Percentiles rank a stretch among this genome's conserved stretches.
These are phyloP conservation scores for Drosophila phalerata DNA, from an alignment of 2,888 invertebrate genomes.

Conservation along the genomic window DNA sequence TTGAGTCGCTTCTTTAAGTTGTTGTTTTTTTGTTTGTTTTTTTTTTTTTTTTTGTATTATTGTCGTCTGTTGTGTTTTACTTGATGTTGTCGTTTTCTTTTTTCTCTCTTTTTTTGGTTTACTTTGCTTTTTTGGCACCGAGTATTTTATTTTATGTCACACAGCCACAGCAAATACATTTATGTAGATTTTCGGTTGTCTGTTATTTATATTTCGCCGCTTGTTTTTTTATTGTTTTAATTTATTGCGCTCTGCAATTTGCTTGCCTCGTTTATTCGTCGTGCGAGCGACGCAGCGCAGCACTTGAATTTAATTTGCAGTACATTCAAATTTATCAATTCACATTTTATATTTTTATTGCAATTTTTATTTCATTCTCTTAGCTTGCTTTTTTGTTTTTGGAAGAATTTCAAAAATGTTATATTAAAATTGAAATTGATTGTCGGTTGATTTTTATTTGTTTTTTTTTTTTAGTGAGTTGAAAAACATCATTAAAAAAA, in stretches of 20 bases:
- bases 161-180: constrained; percentile 73
- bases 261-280: constrained; percentile 65
- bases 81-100: constrained; percentile 18
- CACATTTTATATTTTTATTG: constrained; percentile 59
- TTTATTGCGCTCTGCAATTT: constrained; percentile 80
- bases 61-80: constrained; percentile 4
- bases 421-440: constrained; percentile 37
- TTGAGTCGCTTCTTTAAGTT: constrained; percentile 40
- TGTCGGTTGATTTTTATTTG: constrained; percentile 11
- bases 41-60: constrained; percentile 4
- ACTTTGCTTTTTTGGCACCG: constrained; percentile 72
- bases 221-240: constrained; percentile 69
- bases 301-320: constrained; percentile 80
- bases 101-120: constrained; percentile 44
- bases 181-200: constrained; percentile 70
- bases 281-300: constrained; percentile 66
- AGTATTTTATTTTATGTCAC: constrained; percentile 50
- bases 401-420: constrained; percentile 50
- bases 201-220: constrained; percentile 48
- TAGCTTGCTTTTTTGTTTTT: constrained; percentile 11
- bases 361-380: constrained; percentile 22
- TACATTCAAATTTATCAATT: constrained; percentile 76
- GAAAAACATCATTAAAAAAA: constrained; percentile 60
- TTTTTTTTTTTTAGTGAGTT: constrained; percentile 44
- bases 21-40: constrained; percentile 17